A percentile compares a stretch with the other conserved stretches of the same genome.
These are phyloP conservation scores for Drosophila nigromelanica DNA, from an alignment of 1,140 invertebrate species.

Conservation along the genomic window DNA sequence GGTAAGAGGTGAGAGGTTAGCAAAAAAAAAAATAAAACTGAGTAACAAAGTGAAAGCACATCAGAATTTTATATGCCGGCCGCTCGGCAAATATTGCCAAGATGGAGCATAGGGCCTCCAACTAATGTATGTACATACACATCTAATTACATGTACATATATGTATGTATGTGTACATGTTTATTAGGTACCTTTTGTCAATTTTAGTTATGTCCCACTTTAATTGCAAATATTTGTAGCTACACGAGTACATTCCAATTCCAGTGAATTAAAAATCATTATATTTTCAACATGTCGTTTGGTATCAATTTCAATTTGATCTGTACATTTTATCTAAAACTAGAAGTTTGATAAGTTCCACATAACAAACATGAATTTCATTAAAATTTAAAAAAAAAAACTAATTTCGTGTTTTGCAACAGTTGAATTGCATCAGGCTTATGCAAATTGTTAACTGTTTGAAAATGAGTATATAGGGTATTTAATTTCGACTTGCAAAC, in stretches of 20 bases:
- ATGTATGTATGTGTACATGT: too few species aligned
- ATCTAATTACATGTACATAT: too few species aligned
- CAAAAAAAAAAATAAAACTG: not conserved
- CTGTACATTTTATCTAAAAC: not conserved
- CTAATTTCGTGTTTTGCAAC: too few species aligned
- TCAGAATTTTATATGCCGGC: constrained; percentile 6
- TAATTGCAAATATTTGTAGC: constrained; percentile 3
- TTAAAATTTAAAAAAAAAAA: too few species aligned
- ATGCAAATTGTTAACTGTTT: too few species aligned
- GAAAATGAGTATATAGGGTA: too few species aligned
- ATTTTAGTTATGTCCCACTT: not conserved
- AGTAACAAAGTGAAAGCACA: constrained; percentile 39
- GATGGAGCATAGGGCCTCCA: not conserved
- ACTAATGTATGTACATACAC: not conserved
- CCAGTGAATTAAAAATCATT: not conserved
- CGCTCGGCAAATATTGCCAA: not conserved
- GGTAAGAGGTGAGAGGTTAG: not conserved
- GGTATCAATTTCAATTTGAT: not conserved
- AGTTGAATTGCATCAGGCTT: too few species aligned
- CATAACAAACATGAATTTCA: too few species aligned
- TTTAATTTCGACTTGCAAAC: too few species aligned
- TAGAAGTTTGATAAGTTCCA: too few species aligned
- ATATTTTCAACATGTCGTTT: not conserved
- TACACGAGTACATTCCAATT: not conserved
- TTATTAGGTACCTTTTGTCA: not conserved